Evolutionary conservation across 2,888 invertebrate species (phyloP).

Genomic region (Hyalella azteca): DNA sequence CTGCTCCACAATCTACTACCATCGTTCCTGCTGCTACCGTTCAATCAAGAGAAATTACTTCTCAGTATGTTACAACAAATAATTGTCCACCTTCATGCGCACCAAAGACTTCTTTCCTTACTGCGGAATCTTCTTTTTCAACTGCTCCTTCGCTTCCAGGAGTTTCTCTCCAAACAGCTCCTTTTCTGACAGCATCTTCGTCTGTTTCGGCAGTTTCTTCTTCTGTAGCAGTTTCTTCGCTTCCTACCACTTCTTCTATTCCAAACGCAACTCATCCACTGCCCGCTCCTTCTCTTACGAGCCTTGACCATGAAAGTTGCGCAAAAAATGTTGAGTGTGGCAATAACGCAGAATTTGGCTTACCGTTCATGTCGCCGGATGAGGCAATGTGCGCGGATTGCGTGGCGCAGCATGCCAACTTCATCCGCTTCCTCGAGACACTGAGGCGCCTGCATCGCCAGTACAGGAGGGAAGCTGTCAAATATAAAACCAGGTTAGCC

Average conservation of each 20-base stretch:
- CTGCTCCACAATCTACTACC: too few species aligned
- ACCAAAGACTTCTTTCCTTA: too few species aligned
- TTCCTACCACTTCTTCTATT: neutral
- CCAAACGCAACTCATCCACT: neutral
- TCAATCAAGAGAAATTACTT: too few species aligned
- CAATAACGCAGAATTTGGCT: neutral
- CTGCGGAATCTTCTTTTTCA: neutral
- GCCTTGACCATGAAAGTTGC: neutral
- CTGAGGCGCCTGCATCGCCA: slow-evolving; percentile 24
- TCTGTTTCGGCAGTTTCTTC: neutral
- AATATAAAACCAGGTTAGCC: slow-evolving; percentile 22
- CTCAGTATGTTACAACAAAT: too few species aligned
- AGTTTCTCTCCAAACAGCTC: neutral
- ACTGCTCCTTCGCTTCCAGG: neutral
- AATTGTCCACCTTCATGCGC: too few species aligned
- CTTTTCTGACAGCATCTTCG: neutral
- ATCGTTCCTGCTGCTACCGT: too few species aligned
- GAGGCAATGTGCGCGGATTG: neutral
- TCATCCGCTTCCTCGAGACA: neutral
- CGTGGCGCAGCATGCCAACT: neutral
- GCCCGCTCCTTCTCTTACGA: neutral
- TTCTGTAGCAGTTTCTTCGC: neutral
- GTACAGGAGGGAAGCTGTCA: slow-evolving; percentile 14
- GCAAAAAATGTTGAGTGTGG: neutral
- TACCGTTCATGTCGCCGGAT: neutral